Base-by-base conservation (phyloP, 1,140 invertebrate genomes). In the Drosophila chauvacae region DNA sequence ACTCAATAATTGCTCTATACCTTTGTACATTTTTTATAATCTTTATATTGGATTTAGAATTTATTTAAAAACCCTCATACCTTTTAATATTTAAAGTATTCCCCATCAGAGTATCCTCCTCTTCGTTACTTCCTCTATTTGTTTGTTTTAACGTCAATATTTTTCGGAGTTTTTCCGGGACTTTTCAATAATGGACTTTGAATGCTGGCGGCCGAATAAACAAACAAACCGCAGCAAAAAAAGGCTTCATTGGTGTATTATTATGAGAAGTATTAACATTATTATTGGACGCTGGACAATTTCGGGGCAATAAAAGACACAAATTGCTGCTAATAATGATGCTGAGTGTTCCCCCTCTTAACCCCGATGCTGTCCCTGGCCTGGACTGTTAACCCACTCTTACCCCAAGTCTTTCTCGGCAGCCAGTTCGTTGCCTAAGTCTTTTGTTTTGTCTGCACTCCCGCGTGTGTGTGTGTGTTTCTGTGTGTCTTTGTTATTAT, bases 271-370 rank as follows among this genome's bases (percentile, higher is more conserved):
- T 77, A 83, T 83, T 55, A 88, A 72, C 84, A 86, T 86, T 87
- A 86, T 86, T 86, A 83, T 86, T 87, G 84, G 80, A 83, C 77
- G 80, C 79, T 88, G 73, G 75, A 88, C 84, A 88, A 87, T 87
- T 87, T 84, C 65, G 77, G 77, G 84, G 84, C 84, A 87, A 87
- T 87, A 87, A 87, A 88, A 88, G 80, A 76, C 84, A 83, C 85
- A 87, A 87, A 87, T 87, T 87, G 84, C 85, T 88, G 84, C 86
- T 87, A 87, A 87, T 87, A 87, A 87, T 87, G 84, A 88, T 87
- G 83, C 82, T 71, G 76, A 77, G 59, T 61, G 26, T 23, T 7
- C 26, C 35, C 11, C 39, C 16, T 30, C 50, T 16, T 18, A 11
- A 6, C 7, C 41, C 41, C 28, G 14, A 13, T 39, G 33, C 7